phyloP scores from a whole-genome alignment of 1,140 invertebrate species.

The Eriosoma lanigerum region DNA sequence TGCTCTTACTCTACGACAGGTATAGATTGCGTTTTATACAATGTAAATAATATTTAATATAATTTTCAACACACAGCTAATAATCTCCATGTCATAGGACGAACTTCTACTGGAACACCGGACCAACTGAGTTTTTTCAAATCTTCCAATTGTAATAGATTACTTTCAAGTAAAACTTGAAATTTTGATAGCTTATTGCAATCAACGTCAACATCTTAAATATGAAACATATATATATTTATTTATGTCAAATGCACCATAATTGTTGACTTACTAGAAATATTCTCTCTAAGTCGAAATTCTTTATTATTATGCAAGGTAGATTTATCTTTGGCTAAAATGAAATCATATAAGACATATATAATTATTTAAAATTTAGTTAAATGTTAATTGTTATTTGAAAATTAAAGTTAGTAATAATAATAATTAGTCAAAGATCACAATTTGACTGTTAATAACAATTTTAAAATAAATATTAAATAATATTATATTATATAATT shows the following conservation, averaged over 20 bases:
- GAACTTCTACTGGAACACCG: conserved; percentile 84
- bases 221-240: conserved; percentile 51
- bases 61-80: conserved; percentile 66
- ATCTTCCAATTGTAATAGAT: conserved; percentile 79
- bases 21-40: background rate
- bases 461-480: no score
- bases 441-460: background rate
- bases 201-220: conserved; percentile 59
- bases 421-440: no score
- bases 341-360: background rate
- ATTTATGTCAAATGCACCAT: no score
- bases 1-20: no score
- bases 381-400: no score
- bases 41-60: background rate
- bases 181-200: conserved; percentile 84
- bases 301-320: background rate
- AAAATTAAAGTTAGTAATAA: no score
- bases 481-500: no score
- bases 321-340: conserved; percentile 3
- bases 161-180: conserved; percentile 70
- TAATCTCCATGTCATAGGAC: conserved; percentile 74
- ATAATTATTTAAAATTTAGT: no score
- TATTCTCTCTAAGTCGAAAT: background rate
- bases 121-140: conserved; percentile 92
- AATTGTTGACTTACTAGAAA: conserved; percentile 39